phyloP scores from a whole-genome alignment of 2,113 vertebrate genomes.

The Cygnus atratus region DNA sequence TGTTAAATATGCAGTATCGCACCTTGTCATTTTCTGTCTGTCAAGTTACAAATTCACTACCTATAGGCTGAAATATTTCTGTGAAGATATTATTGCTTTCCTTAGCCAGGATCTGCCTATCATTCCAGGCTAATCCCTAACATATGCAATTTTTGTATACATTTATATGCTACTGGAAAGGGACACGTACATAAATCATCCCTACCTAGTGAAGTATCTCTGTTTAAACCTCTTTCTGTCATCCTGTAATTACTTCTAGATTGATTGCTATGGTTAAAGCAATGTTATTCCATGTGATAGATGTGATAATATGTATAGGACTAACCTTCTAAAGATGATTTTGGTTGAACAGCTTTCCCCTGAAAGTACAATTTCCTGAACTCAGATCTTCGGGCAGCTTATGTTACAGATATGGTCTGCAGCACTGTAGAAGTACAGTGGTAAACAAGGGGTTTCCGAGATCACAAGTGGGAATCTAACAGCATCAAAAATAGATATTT shows the following conservation, averaged over 20 bases:
- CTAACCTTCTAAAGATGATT: not conserved
- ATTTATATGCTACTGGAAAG: not conserved
- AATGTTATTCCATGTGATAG: not conserved
- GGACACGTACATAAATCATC: not conserved
- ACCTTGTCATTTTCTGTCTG: not conserved
- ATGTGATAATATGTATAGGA: not conserved
- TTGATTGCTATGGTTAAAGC: not conserved
- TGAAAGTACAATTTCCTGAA: not conserved
- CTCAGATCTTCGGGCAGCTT: not conserved
- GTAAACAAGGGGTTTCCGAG: conserved; percentile 15
- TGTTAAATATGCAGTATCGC: not conserved
- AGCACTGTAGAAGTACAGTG: not conserved
- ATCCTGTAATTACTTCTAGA: not conserved
- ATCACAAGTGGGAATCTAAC: not conserved
- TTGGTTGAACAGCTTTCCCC: not conserved
- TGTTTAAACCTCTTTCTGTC: not conserved
- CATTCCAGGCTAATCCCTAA: not conserved
- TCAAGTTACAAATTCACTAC: not conserved
- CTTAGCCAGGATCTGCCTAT: not conserved
- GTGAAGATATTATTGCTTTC: not conserved
- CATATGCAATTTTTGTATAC: not conserved
- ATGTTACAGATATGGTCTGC: not conserved
- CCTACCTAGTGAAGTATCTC: not conserved
- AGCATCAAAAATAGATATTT: conserved; percentile 8
- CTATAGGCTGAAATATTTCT: not conserved